phyloP scores from a whole-genome alignment of 2,797 vertebrate genomes.

The Pseudochaenichthys georgianus region DNA sequence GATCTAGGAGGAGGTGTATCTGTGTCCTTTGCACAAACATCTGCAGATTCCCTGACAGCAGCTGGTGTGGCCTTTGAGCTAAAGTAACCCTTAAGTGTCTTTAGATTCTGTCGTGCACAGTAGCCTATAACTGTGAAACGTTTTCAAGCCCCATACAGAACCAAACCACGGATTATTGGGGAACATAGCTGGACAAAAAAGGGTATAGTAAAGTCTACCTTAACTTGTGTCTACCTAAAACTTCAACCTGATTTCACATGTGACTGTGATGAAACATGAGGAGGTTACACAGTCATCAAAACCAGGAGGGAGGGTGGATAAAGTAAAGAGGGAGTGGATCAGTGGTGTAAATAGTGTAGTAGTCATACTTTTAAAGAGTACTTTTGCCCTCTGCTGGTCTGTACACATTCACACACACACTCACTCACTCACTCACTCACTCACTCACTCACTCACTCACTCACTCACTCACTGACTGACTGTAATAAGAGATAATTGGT shows the following conservation, averaged over 20 bases:
- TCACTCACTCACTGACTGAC: too few species aligned
- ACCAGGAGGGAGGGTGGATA: neutral
- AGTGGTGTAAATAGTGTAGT: neutral
- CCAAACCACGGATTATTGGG: neutral
- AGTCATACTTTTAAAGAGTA: slow-evolving; percentile 9
- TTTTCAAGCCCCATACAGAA: slow-evolving; percentile 1
- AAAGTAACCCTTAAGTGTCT: neutral
- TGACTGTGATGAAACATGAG: slow-evolving; percentile 1
- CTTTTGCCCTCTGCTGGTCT: slow-evolving; percentile 70
- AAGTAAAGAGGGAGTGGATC: neutral
- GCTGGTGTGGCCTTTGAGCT: slow-evolving; percentile 9
- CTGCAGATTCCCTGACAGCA: slow-evolving; percentile 21
- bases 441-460: too few species aligned
- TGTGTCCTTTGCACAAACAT: slow-evolving; percentile 6
- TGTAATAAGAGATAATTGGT: neutral
- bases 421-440: too few species aligned
- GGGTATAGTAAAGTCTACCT: neutral
- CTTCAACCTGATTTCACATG: neutral
- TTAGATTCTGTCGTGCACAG: neutral
- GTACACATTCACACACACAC: neutral
- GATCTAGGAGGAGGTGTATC: slow-evolving; percentile 36
- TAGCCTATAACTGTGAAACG: neutral
- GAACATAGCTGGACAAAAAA: neutral
- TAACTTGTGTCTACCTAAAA: neutral
- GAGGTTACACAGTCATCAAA: slow-evolving; percentile 3